Base-by-base conservation (phyloP, 2,888 invertebrate genomes). In the Agrypnus murinus region DNA sequence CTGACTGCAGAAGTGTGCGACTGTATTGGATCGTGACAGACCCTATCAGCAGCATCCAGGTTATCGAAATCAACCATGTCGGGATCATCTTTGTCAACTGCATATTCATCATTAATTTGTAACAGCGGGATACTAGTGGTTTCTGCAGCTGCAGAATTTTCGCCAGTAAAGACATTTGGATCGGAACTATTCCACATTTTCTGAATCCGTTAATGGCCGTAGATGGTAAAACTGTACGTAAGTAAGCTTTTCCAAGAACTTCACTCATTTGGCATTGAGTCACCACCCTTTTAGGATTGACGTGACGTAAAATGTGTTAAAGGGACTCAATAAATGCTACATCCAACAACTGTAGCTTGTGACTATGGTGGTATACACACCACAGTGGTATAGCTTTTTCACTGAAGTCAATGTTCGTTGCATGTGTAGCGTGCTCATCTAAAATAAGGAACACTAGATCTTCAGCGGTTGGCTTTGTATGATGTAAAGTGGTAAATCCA, bases 401-500 rank as follows among this genome's bases (percentile, higher is more conserved):
- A 15, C 83, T 78, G 2, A 80, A 46, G 14, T 77, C 73, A 8
- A 80, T 34, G 58, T 81, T 80, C 14, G 75, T 77, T 36, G 78
- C 80, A 67, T 82, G 80, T 31, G 80, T 77, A 10, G 73, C 65
- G 48, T 84, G 83, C 14, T 81, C 81, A 76, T 83, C 81, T 8
- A 82, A 60, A 19, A 83, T 78, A 19, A 83, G 45, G 31, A 82
- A 72, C 5, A 78, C 77, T 46, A 78, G 78, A n/a, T 77, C 74
- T 31, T 77, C 75, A 57, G 57, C 19, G 0, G 48, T n/a, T 7
- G 78, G 74, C 53, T 81, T 79, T 25, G 74, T 66, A 46, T 72
- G 60, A 15, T 74, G 53, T n/a, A 70, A 84, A 83, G 72, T 81
- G 80, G 65, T 78, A 66, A 46, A 83, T 81, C 81, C 81, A 84